phyloP scores from a whole-genome alignment of 1,140 invertebrate genomes.

The Atta texana region DNA sequence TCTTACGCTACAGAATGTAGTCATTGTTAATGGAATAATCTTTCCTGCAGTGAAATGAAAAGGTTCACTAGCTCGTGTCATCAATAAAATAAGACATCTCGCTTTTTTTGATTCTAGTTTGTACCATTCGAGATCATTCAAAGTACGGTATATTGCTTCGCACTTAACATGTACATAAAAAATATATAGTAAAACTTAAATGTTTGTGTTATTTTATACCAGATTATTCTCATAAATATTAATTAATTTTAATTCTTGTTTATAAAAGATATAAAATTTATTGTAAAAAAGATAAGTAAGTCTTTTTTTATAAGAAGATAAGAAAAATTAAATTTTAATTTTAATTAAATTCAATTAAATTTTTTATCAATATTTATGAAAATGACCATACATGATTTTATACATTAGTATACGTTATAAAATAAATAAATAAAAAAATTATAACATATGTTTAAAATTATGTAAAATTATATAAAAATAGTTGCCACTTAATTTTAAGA shows the following conservation, averaged over 20 bases:
- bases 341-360: neutral
- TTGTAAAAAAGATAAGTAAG: neutral
- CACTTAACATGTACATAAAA: neutral
- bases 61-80: neutral
- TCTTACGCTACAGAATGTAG: conserved; percentile 31
- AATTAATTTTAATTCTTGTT: neutral
- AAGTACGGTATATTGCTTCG: conserved; percentile 6
- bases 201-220: neutral
- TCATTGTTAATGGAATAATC: conserved; percentile 20
- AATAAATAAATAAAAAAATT: neutral
- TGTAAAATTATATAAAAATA: neutral
- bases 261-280: neutral
- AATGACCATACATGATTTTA: neutral
- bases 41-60: conserved; percentile 9
- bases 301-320: neutral
- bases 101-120: neutral
- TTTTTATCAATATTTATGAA: neutral
- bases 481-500: neutral
- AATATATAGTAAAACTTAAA: neutral
- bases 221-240: neutral
- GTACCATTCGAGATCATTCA: conserved; percentile 20
- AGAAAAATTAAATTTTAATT: neutral
- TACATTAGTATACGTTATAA: neutral
- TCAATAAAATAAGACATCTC: conserved; percentile 21
- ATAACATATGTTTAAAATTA: neutral